phyloP scores from a whole-genome alignment of 2,888 invertebrate genomes.

The Tyria jacobaeae region DNA sequence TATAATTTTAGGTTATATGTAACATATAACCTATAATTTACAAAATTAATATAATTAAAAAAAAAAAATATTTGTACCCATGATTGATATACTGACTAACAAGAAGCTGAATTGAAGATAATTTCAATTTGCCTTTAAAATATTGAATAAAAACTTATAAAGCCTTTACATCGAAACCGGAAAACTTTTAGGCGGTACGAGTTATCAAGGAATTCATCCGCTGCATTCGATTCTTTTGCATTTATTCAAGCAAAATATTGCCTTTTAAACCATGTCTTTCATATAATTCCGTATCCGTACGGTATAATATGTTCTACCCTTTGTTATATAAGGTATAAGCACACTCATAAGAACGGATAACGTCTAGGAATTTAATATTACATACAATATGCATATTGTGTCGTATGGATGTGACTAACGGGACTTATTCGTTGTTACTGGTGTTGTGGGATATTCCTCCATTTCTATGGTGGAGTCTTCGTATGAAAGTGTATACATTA shows the following conservation, averaged over 20 bases:
- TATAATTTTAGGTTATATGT: no score
- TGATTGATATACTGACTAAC: no score
- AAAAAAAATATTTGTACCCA: no score
- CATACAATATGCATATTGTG: slow-evolving; percentile 28
- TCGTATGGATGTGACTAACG: slow-evolving; percentile 1
- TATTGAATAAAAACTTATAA: no score
- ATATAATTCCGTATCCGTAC: background rate
- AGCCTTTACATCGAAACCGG: no score
- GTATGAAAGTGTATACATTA: no score
- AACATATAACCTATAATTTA: no score
- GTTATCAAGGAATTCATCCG: no score
- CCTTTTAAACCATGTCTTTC: slow-evolving; percentile 6
- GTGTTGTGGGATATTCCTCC: background rate
- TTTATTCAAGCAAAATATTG: background rate
- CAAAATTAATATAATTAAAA: no score
- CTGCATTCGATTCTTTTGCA: background rate
- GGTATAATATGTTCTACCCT: slow-evolving; percentile 12
- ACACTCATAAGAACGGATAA: slow-evolving; percentile 43
- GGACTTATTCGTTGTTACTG: slow-evolving; percentile 13
- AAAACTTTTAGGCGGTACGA: no score
- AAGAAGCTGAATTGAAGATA: no score
- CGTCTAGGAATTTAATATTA: slow-evolving; percentile 48
- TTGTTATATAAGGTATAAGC: slow-evolving; percentile 17
- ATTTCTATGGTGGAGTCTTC: background rate
- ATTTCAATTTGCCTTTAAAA: no score